Conservation (phyloP, 2,113 vertebrate species). For the Syngnathus scovelli region DNA sequence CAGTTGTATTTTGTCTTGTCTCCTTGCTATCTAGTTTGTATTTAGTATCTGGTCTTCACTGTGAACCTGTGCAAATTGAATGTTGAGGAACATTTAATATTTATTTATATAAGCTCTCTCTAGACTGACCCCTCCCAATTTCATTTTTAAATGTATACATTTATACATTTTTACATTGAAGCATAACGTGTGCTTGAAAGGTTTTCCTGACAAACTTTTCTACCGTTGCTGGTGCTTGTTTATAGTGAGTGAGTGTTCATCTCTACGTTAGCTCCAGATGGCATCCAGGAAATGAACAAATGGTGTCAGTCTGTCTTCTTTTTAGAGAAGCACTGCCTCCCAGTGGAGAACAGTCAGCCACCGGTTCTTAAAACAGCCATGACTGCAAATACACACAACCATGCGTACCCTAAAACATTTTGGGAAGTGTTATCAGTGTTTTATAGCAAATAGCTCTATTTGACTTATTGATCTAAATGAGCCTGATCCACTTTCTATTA, state of each 20-base stretch:
- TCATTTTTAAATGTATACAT: background rate
- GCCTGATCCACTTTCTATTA: background rate
- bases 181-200: conserved; percentile 17
- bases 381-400: conserved; percentile 5
- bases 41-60: no score
- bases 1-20: no score
- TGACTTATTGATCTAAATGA: no score
- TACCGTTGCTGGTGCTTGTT: conserved; percentile 30
- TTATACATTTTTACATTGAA: background rate
- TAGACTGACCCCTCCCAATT: background rate
- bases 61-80: no score
- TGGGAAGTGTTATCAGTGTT: background rate
- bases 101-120: background rate
- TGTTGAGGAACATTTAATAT: no score
- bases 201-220: conserved; percentile 20
- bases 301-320: conserved; percentile 27
- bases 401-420: background rate
- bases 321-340: conserved; percentile 43
- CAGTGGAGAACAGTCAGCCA: conserved; percentile 20
- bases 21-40: no score
- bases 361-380: background rate
- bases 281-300: conserved; percentile 40
- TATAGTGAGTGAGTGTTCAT: conserved; percentile 37
- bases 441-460: background rate
- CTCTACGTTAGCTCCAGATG: conserved; percentile 51